These are phyloP conservation scores for Arbacia lixula DNA, from an alignment of 53 echinoderm and acorn worm genomes.

Conservation along the genomic window DNA sequence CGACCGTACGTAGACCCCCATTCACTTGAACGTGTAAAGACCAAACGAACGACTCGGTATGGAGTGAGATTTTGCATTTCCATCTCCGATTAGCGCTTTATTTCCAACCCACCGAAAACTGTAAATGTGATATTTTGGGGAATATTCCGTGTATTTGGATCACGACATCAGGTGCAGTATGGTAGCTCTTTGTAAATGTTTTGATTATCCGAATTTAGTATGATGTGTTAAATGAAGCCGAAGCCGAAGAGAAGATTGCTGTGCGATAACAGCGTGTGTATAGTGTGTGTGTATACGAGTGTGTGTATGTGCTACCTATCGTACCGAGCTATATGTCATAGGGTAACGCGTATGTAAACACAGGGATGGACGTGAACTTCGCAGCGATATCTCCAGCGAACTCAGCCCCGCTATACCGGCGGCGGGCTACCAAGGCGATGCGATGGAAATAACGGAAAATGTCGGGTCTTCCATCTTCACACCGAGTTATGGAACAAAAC, in stretches of 20 bases:
- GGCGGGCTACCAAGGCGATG: background rate
- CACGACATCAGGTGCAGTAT: constrained; percentile 35
- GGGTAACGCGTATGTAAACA: constrained; percentile 5
- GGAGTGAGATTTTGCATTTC: constrained; percentile 28
- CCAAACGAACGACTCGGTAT: constrained; percentile 27
- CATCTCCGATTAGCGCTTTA: constrained; percentile 8
- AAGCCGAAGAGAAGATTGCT: constrained; percentile 17
- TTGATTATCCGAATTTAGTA: background rate
- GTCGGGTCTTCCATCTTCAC: too few species aligned
- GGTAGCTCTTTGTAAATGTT: background rate
- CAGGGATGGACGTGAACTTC: constrained; percentile 39
- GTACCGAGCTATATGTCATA: background rate
- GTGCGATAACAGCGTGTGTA: constrained; percentile 20
- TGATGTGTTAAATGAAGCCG: constrained; percentile 49
- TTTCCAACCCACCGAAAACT: background rate
- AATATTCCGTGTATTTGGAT: constrained; percentile 46
- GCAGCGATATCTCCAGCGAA: background rate
- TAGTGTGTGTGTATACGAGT: background rate
- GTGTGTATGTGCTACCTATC: too few species aligned
- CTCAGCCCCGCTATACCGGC: constrained; percentile 17
- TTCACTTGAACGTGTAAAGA: constrained; percentile 55
- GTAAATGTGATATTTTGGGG: constrained; percentile 41
- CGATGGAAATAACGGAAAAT: too few species aligned
- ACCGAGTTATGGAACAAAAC: too few species aligned
- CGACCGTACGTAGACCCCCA: constrained; percentile 10